These are phyloP conservation scores for Anolis apletophallus DNA, from an alignment of 2,797 vertebrate species.

Conservation along the genomic window DNA sequence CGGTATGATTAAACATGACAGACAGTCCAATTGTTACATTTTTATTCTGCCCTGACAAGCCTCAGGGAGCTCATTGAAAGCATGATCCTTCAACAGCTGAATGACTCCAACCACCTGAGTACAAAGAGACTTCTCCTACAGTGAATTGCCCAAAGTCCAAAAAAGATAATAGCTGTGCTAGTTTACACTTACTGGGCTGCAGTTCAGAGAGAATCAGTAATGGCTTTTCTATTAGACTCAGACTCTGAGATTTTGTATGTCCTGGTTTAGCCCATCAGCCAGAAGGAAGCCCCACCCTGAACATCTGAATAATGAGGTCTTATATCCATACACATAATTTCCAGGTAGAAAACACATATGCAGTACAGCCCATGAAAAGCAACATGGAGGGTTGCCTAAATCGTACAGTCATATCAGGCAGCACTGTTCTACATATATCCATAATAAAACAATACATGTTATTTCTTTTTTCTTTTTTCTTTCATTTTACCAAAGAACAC, in stretches of 20 bases:
- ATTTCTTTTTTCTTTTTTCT: too few species aligned
- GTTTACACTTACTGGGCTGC: neutral
- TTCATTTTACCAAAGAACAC: too few species aligned
- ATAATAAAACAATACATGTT: too few species aligned
- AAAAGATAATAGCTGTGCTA: neutral
- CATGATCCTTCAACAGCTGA: neutral
- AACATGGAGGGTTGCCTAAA: neutral
- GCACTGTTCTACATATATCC: neutral
- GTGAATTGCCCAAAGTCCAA: neutral
- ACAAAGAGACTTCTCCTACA: constrained; percentile 11
- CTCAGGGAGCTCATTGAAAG: neutral
- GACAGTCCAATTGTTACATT: neutral
- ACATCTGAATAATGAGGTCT: constrained; percentile 4
- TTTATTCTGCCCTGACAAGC: neutral
- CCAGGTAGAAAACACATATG: neutral
- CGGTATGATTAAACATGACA: neutral
- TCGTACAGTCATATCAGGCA: neutral
- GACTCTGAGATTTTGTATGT: neutral
- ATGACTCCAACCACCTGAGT: neutral
- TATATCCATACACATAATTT: neutral
- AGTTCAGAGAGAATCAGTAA: constrained; percentile 1
- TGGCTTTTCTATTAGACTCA: neutral
- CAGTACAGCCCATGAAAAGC: neutral
- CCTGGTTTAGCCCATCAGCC: neutral
- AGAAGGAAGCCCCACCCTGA: neutral